Conservation (phyloP, 2,888 invertebrate genomes). For the Syrphus vitripennis region DNA sequence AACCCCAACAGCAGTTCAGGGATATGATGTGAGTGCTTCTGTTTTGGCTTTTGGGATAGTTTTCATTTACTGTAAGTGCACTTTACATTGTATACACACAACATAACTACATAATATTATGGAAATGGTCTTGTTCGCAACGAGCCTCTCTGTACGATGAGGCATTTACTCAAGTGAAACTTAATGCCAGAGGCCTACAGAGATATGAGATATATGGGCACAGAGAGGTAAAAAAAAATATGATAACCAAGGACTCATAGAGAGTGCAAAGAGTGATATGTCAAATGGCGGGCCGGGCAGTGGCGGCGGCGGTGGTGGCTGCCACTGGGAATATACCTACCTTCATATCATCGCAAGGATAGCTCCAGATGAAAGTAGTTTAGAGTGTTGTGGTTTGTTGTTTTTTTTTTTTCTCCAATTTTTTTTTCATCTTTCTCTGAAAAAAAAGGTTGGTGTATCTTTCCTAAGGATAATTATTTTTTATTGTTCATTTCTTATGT, state of each 20-base stretch:
- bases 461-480: constrained; percentile 41
- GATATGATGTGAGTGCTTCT: constrained; percentile 27
- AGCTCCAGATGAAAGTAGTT: constrained; percentile 22
- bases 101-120: constrained; percentile 36
- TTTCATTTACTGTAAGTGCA: constrained; percentile 68
- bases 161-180: constrained; percentile 63
- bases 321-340: constrained; percentile 29
- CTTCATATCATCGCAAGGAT: not conserved
- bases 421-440: not conserved
- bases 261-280: constrained; percentile 51
- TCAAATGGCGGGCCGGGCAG: constrained; percentile 62
- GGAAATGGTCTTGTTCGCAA: constrained; percentile 31
- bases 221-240: constrained; percentile 46
- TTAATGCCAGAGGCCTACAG: constrained; percentile 43
- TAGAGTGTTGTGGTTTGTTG: constrained; percentile 17
- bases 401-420: not conserved
- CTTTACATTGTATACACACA: constrained; percentile 58
- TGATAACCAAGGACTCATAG: constrained; percentile 47
- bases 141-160: not conserved
- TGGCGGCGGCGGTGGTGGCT: no score
- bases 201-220: constrained; percentile 9
- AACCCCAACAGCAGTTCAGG: not conserved
- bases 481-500: constrained; percentile 23
- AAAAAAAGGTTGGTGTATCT: not conserved
- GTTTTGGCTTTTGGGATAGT: constrained; percentile 64